Percentiles rank a stretch among this genome's conserved stretches.
Evolutionary conservation across 2,888 invertebrate species (phyloP).

Genomic region (Junonia oenone): DNA sequence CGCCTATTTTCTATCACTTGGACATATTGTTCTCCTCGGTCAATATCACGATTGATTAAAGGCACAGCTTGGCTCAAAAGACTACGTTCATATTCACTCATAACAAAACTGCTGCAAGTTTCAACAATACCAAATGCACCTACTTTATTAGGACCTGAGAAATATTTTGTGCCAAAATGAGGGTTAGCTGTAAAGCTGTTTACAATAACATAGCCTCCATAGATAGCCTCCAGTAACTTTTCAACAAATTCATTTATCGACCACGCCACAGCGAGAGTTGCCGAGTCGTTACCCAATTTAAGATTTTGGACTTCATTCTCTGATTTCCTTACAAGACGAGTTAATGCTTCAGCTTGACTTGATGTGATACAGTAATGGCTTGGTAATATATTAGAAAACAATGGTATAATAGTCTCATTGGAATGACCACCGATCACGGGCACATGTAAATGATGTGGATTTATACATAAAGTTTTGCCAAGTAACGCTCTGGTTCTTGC

Average conservation of each 20-base stretch:
- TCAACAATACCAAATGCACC: conserved; percentile 46
- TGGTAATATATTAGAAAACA: conserved; percentile 53
- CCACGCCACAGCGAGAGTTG: conserved; percentile 51
- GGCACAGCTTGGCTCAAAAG: conserved; percentile 41
- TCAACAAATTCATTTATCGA: conserved; percentile 52
- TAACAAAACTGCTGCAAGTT: conserved; percentile 38
- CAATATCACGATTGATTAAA: conserved; percentile 45
- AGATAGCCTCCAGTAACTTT: conserved; percentile 45
- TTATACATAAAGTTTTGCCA: conserved; percentile 41
- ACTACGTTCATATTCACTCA: conserved; percentile 45
- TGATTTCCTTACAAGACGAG: conserved; percentile 48
- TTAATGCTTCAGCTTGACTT: conserved; percentile 46
- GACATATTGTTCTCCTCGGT: conserved; percentile 49
- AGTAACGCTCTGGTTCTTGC: conserved; percentile 43
- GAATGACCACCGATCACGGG: conserved; percentile 63
- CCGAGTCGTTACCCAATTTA: conserved; percentile 46
- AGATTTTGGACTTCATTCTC: conserved; percentile 46
- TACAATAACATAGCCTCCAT: conserved; percentile 41
- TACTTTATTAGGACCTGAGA: conserved; percentile 50
- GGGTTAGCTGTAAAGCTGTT: conserved; percentile 51
- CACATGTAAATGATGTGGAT: conserved; percentile 39
- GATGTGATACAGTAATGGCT: conserved; percentile 35
- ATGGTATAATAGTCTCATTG: conserved; percentile 52
- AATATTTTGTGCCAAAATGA: conserved; percentile 53
- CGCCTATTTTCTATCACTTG: conserved; percentile 34